Conservation (phyloP, 2,797 vertebrate species). For the Acipenser ruthenus region DNA sequence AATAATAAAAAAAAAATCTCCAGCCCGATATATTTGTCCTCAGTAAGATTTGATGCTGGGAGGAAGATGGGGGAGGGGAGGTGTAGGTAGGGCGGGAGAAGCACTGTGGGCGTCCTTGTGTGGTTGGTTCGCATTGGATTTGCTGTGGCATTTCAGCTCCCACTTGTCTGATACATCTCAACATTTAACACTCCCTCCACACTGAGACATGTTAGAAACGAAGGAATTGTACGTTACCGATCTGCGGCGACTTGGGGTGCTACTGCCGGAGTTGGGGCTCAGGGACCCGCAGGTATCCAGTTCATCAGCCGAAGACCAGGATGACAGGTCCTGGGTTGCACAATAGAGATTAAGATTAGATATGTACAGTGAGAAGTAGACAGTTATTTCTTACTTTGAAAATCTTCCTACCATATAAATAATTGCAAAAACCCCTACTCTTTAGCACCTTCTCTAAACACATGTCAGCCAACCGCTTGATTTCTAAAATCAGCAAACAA, state of each 20-base stretch:
- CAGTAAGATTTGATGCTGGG: constrained; percentile 51
- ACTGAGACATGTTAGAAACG: constrained; percentile 27
- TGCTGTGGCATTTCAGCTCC: constrained; percentile 40
- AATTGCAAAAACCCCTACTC: too few relatives aligned
- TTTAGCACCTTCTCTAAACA: too few relatives aligned
- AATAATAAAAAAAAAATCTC: constrained; percentile 36
- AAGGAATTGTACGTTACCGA: constrained; percentile 66
- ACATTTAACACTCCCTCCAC: constrained; percentile 26
- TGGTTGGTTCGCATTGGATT: constrained; percentile 48
- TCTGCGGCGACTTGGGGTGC: constrained; percentile 67
- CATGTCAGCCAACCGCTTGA: too few relatives aligned
- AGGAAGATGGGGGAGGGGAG: constrained; percentile 36
- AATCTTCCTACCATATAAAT: too few relatives aligned
- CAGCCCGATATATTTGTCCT: constrained; percentile 25
- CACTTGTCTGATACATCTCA: constrained; percentile 29
- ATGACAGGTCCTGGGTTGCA: constrained; percentile 62
- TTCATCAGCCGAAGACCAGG: constrained; percentile 70
- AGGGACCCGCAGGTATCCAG: constrained; percentile 70
- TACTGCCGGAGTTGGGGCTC: constrained; percentile 67
- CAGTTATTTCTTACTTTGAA: too few relatives aligned
- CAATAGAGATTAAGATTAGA: too few relatives aligned
- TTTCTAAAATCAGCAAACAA: too few relatives aligned
- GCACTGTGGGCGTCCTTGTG: constrained; percentile 32
- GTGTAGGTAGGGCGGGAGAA: constrained; percentile 21
- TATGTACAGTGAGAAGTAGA: too few relatives aligned